Evolutionary conservation across 2,113 vertebrate species (phyloP).

Genomic region (Capreolus pygargus): DNA sequence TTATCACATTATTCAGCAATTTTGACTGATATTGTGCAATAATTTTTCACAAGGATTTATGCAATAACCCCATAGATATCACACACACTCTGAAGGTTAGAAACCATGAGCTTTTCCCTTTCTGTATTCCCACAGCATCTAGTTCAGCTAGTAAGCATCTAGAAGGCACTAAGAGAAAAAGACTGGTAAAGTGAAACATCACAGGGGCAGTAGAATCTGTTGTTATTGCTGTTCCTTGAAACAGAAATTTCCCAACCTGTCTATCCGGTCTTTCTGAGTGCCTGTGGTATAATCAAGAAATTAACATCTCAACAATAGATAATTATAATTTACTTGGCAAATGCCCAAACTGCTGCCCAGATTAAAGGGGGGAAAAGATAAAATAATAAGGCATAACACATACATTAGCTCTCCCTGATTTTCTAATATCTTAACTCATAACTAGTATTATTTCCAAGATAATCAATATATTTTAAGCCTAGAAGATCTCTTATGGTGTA

Average conservation of each 20-base stretch:
- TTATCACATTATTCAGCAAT: background rate
- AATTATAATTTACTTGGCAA: constrained; percentile 59
- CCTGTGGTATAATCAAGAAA: constrained; percentile 50
- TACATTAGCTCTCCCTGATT: constrained; percentile 23
- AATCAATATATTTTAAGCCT: constrained; percentile 24
- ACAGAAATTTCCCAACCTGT: constrained; percentile 18
- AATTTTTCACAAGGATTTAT: background rate
- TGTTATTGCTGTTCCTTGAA: background rate
- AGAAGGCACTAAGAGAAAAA: background rate
- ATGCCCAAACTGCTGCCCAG: constrained; percentile 25
- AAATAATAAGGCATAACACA: constrained; percentile 49
- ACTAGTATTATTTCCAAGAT: constrained; percentile 26
- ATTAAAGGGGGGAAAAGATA: constrained; percentile 46
- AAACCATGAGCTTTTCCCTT: background rate
- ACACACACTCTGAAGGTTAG: background rate
- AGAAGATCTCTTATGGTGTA: background rate
- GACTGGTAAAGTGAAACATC: background rate
- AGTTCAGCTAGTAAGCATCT: background rate
- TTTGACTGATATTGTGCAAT: background rate
- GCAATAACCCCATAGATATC: background rate
- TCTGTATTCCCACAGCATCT: background rate
- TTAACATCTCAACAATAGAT: constrained; percentile 50
- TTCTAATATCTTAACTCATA: constrained; percentile 30
- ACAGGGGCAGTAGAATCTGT: background rate
- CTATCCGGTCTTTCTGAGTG: background rate